Percentiles rank a stretch among this genome's conserved stretches.
Evolutionary conservation across 1,140 invertebrate genomes (phyloP).

Genomic region (Dreissena rostriformis): DNA sequence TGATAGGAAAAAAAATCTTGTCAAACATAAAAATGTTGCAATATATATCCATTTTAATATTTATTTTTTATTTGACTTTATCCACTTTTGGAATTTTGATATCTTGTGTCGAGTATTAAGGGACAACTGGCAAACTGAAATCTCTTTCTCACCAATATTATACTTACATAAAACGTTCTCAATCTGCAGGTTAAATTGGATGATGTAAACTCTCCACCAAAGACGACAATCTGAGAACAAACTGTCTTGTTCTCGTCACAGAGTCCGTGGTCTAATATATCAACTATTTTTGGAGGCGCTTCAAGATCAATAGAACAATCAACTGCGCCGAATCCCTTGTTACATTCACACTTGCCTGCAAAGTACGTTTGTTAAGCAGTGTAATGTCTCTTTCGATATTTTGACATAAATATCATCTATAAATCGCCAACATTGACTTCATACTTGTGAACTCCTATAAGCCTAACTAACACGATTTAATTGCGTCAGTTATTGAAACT

Average conservation of each 20-base stretch:
- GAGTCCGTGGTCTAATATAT: conserved; percentile 32
- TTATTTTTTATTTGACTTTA: background rate
- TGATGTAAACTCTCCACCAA: conserved; percentile 32
- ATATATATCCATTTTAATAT: background rate
- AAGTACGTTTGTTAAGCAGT: background rate
- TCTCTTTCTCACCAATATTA: background rate
- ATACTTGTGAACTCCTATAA: too few relatives aligned
- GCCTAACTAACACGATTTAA: too few relatives aligned
- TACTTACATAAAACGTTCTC: conserved; percentile 12
- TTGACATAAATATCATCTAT: background rate
- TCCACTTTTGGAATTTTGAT: background rate
- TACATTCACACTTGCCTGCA: conserved; percentile 53
- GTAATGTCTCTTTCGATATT: background rate
- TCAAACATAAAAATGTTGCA: background rate
- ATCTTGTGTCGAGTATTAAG: background rate
- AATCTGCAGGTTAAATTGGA: conserved; percentile 26
- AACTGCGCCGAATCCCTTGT: conserved; percentile 31
- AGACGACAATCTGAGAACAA: conserved; percentile 27
- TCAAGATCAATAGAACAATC: conserved; percentile 58
- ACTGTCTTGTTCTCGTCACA: conserved; percentile 39
- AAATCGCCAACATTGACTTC: background rate
- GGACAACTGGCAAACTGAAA: background rate
- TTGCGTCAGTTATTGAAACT: too few relatives aligned
- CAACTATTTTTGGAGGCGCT: conserved; percentile 28
- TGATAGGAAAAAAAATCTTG: background rate